Evolutionary conservation across 2,797 vertebrate species (phyloP), one percentile per base, ranked within the genome.

Genomic region (Hyperoplus lanceolatus): DNA sequence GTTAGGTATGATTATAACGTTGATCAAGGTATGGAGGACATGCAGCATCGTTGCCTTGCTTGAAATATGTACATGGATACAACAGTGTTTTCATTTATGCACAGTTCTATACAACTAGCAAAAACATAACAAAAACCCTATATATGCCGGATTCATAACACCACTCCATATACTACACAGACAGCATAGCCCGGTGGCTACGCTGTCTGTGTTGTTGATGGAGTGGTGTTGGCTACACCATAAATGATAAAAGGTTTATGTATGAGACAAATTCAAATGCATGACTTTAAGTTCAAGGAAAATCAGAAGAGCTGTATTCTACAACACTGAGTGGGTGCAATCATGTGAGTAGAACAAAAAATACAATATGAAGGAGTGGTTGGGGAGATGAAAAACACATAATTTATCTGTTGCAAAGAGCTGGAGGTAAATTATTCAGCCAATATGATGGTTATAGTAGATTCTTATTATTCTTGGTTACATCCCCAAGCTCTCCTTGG

Each of bases 381-480:
- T 48, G 21, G 18, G 41, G 16, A 62, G 15, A 64, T 72, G 43
- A 59, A 66, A 77, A 62, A 45, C 5, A 5, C 11, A 50, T 63
- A 9, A 62, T 70, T 57, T 38, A 13, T 64, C 36, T 64, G 16
- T 65, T 59, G 39, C 55, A 46, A 1, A 53, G 54, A 49, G 14
- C 21, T 70, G 18, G 13, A 64, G 38, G 49, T 68, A 55, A 75
- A 75, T 63, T 36, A 69, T 72, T 54, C 43, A 71, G 54, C 64
- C 1, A 16, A 1, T 6, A 46, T 63, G 15, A n/a, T 64, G 53
- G 11, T 54, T 78, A 64, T 16, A 9, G 43, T 42, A 15, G 13
- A 51, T 49, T 71, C 1, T 0, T 15, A n/a, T 43, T 62, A 14
- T 43, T 51, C 5, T 9, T 18, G 14, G n/a, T 53, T 72, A 55